A percentile compares a stretch with the other conserved stretches of the same genome.
Evolutionary conservation across 2,888 invertebrate genomes (phyloP).

Genomic region (Chrysolina haemoptera): DNA sequence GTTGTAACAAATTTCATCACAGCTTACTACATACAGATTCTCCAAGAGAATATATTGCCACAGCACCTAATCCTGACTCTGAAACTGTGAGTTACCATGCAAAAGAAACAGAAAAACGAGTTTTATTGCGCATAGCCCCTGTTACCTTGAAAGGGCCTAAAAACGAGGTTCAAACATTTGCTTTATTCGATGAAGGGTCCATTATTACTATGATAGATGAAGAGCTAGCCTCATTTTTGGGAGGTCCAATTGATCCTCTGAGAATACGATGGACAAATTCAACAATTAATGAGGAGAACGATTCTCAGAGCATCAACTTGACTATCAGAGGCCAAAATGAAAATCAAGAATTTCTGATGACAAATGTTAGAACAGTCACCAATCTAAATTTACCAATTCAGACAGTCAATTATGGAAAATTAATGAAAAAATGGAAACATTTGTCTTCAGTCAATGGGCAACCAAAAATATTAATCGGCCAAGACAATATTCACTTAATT

Average conservation of each 20-base stretch:
- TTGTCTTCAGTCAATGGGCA: background rate
- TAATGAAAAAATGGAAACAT: slow-evolving; percentile 3
- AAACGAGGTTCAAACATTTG: too few species aligned
- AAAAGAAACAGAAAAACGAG: too few species aligned
- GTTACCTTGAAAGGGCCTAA: too few species aligned
- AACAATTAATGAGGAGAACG: background rate
- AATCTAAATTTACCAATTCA: background rate
- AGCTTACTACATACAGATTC: too few species aligned
- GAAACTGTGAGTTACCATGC: too few species aligned
- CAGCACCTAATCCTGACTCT: too few species aligned
- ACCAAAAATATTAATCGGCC: background rate
- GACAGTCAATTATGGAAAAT: background rate
- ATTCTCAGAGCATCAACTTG: slow-evolving; percentile 12
- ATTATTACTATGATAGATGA: too few species aligned
- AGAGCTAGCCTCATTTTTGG: too few species aligned
- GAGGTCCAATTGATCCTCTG: slow-evolving; percentile 6
- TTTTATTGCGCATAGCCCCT: too few species aligned
- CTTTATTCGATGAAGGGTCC: too few species aligned
- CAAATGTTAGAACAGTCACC: background rate
- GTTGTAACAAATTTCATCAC: too few species aligned
- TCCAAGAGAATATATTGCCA: too few species aligned
- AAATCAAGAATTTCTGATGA: background rate
- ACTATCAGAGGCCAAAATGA: background rate
- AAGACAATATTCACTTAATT: slow-evolving; percentile 9
- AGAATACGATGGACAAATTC: slow-evolving; percentile 2